Percentiles rank a stretch among this genome's conserved stretches.
Evolutionary conservation across 2,113 vertebrate species (phyloP).

Genomic region (Laticauda colubrina): DNA sequence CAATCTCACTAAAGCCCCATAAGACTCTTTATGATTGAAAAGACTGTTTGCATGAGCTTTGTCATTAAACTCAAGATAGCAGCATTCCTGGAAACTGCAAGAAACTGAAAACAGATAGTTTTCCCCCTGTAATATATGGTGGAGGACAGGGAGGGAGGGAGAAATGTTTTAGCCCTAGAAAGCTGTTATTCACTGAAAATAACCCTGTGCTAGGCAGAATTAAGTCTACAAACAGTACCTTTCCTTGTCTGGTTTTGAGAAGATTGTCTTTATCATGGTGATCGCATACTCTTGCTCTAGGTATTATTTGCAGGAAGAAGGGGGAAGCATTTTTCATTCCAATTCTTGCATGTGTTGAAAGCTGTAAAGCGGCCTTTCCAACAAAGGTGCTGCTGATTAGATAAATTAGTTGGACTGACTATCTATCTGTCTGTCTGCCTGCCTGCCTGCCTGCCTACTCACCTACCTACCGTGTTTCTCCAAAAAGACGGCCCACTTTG

Average conservation of each 20-base stretch:
- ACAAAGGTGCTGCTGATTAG: background rate
- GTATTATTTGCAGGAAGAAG: background rate
- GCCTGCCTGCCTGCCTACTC: no score
- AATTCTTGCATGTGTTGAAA: background rate
- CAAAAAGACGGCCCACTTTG: no score
- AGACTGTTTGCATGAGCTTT: background rate
- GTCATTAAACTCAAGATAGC: background rate
- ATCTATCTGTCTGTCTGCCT: no score
- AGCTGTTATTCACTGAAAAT: background rate
- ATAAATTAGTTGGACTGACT: background rate
- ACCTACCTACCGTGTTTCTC: no score
- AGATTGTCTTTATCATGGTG: background rate
- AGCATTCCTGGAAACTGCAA: background rate
- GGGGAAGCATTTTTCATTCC: background rate
- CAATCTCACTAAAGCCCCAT: background rate
- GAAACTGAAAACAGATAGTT: background rate
- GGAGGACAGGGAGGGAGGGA: background rate
- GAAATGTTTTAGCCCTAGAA: background rate
- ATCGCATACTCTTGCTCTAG: background rate
- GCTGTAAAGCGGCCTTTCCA: background rate
- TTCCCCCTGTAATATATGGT: background rate
- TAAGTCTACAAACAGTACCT: fast-evolving
- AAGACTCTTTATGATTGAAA: fast-evolving
- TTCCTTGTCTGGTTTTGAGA: background rate
- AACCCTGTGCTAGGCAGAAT: background rate